Percentiles rank a stretch among this genome's conserved stretches.
Evolutionary conservation across 2,888 invertebrate genomes (phyloP).

Genomic region (Palloptera scutellata): DNA sequence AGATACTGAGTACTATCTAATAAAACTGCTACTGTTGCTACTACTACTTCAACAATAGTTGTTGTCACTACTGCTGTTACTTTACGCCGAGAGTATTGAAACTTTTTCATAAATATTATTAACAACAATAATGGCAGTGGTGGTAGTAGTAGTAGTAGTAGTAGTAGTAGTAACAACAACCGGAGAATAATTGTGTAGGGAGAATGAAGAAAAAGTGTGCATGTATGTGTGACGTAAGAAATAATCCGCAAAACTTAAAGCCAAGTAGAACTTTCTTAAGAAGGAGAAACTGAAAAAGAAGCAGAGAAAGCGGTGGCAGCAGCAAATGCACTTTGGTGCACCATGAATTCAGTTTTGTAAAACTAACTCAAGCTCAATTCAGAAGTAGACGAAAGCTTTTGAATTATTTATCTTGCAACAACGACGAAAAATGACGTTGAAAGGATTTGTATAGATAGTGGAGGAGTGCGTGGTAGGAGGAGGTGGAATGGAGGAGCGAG

Average conservation of each 20-base stretch:
- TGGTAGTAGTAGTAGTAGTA: background rate
- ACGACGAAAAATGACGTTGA: background rate
- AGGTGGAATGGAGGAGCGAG: too few relatives aligned
- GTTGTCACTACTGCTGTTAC: background rate
- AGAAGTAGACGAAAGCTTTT: conserved; percentile 46
- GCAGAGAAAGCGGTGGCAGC: background rate
- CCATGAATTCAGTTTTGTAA: background rate
- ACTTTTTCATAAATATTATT: conserved; percentile 58
- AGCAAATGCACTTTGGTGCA: background rate
- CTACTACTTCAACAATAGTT: background rate
- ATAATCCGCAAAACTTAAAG: conserved; percentile 12
- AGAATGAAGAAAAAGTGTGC: background rate
- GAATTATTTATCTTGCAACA: conserved; percentile 52
- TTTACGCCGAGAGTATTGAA: conserved; percentile 31
- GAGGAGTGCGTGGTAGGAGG: too few relatives aligned
- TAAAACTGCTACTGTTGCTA: background rate
- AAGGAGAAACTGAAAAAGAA: too few relatives aligned
- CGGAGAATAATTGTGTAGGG: background rate
- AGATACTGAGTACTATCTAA: background rate
- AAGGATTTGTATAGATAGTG: too few relatives aligned
- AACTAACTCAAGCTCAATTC: background rate
- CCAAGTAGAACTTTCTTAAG: background rate
- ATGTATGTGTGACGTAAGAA: background rate
- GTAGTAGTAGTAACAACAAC: conserved; percentile 16
- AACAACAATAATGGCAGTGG: conserved; percentile 52